phyloP scores from a whole-genome alignment of 2,113 vertebrate genomes.

The Hiodon alosoides region DNA sequence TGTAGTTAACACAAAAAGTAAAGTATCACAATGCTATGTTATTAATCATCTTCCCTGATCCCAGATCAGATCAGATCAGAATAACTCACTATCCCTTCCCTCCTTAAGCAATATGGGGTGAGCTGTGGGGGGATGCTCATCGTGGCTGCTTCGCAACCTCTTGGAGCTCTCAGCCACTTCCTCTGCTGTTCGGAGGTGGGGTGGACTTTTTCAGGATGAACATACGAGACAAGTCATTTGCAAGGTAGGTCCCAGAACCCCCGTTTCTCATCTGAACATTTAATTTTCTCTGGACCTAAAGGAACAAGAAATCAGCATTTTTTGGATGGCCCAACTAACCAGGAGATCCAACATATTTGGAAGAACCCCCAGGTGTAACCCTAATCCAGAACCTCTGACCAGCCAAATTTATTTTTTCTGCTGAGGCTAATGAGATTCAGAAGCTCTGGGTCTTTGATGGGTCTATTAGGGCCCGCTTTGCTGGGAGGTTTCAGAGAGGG shows the following conservation, averaged over 20 bases:
- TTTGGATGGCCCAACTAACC: not conserved
- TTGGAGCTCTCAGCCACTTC: no score
- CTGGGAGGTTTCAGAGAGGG: constrained; percentile 15
- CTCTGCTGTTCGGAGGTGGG: no score
- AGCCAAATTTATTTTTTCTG: constrained; percentile 18
- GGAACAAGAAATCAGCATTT: not conserved
- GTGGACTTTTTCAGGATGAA: not conserved
- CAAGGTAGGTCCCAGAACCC: not conserved
- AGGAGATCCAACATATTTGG: no score
- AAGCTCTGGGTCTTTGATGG: constrained; percentile 17
- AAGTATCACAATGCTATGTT: no score
- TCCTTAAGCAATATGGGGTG: no score
- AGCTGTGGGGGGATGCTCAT: no score
- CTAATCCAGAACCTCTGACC: constrained; percentile 11
- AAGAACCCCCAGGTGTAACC: constrained; percentile 10
- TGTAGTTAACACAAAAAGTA: no score
- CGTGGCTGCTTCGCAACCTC: no score
- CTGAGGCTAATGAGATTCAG: constrained; percentile 17
- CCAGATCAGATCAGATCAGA: no score
- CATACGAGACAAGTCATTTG: not conserved
- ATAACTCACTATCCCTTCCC: no score
- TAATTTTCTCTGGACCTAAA: not conserved
- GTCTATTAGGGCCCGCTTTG: constrained; percentile 12
- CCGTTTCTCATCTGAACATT: not conserved
- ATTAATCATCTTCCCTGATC: no score